Base-by-base conservation (phyloP, 2,888 invertebrate species). In the Lysandra coridon region DNA sequence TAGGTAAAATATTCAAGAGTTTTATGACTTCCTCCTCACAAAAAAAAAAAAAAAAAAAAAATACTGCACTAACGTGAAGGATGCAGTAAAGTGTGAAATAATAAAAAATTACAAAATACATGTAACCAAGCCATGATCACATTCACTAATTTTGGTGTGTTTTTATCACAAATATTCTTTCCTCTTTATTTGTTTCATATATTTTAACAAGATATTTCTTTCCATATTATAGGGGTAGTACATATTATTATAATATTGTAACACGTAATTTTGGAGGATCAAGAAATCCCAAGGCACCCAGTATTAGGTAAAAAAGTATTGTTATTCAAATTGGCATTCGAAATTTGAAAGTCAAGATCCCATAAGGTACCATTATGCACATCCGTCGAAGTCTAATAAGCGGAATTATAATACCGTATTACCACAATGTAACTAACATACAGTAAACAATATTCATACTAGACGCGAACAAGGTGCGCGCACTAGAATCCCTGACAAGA, bases 401-500 rank as follows among this genome's bases (percentile, higher is more conserved):
- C 81, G 81, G 76, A 80, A 82, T 83, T 81, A 83, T 84, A 83
- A 84, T 84, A 84, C 83, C 81, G 82, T 83, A 85, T 85, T 85
- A 84, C 17, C 57, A 17, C 57, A 57, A 17, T 57, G 4, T 17
- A 57, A 57, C 1, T 14, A 17, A 17, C 57, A 17, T 17, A 57
- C 57, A 57, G 57, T 57, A 57, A 49, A 10, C 49, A 49, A 10
- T 2, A 2, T 49, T 44, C 44, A 44, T 44, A 0, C 7, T 49
- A 49, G 49, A 49, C 49, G 10, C 49, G 49, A 49, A 49, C 12
- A 12, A 49, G 49, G 3, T 2, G 2, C 49, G 49, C 49, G 12
- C 49, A 49, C 49, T 49, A 12, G 49, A 49, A 49, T 49, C 2
- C 49, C 49, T 49, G 49, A 12, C 10, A 10, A 10, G 49, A 49